Conservation (phyloP, 2,888 invertebrate species). For the Panopea generosa region DNA sequence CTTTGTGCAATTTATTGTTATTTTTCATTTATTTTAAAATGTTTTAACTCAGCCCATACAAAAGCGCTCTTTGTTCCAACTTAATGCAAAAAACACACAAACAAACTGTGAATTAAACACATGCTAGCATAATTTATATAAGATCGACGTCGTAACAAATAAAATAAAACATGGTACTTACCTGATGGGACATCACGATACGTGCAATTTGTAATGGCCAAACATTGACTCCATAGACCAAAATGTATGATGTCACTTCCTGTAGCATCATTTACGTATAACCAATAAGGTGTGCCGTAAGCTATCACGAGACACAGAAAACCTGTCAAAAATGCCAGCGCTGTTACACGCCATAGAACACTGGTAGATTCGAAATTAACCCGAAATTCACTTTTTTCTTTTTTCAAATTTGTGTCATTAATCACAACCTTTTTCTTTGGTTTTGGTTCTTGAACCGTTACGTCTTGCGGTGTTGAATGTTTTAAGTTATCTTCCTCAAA, state of each 20-base stretch:
- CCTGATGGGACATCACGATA: conserved; percentile 26
- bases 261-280: conserved; percentile 4
- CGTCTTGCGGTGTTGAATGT: not conserved
- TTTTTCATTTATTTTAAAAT: too few relatives aligned
- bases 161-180: too few relatives aligned
- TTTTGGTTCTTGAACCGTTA: not conserved
- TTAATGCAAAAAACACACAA: too few relatives aligned
- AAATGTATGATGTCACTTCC: conserved; percentile 12
- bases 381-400: conserved; percentile 7
- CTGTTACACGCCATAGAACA: conserved; percentile 31
- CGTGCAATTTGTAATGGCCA: conserved; percentile 19
- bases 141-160: too few relatives aligned
- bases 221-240: conserved; percentile 37
- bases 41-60: too few relatives aligned
- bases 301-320: conserved; percentile 36
- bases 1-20: too few relatives aligned
- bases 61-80: too few relatives aligned
- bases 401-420: conserved; percentile 22
- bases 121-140: too few relatives aligned
- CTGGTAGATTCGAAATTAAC: conserved; percentile 27
- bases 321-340: conserved; percentile 19
- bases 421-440: conserved; percentile 36
- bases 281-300: conserved; percentile 41
- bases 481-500: not conserved
- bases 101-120: too few relatives aligned